Base-by-base conservation (phyloP, 2,113 vertebrate species). In the Gadus chalcogrammus region DNA sequence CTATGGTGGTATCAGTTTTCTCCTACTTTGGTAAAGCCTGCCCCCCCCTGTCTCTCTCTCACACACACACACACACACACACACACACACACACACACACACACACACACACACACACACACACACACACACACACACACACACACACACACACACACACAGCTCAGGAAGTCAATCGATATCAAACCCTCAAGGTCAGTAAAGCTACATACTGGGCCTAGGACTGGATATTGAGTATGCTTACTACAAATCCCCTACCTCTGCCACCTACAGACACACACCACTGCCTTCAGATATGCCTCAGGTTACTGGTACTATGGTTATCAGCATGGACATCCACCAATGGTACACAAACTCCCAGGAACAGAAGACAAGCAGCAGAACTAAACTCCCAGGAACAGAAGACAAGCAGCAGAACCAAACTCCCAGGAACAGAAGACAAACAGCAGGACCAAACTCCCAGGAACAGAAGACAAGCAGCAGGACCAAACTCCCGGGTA, bases 1-100 rank as follows among this genome's bases (percentile, higher is more conserved):
- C 55, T 17, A n/a, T 17, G 55, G 9, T 58, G 55, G 55, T 58
- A 58, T 58, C 55, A n/a, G 55, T 58, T 58, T 58, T 58, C 55
- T 58, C 55, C 15, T 58, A 58, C 15, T 58, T 58, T 58, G 55
- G 55, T 58, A 58, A 58, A 58, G 55, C 55, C n/a, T 58, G 55
- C 55, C n/a, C 15, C 15, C 55, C 15, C 11, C 42, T 48, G 6
- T 48, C 8, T 48, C 42, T 48, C 8, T 48, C 42, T n/a, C 55
- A n/a, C 55, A 58, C 55, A 58, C 55, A 58, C 55, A 58, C 55
- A 58, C 55, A 58, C 55, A n/a, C 55, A 58, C 55, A n/a, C n/a
- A 58, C n/a, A 17, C n/a, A 58, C n/a, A 58, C 15, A 16, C 55
- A n/a, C 11, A 58, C 55, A 58, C 55, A 58, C 55, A 58, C 15